These are phyloP conservation scores for Orchesella flavescens DNA, from an alignment of 2,888 invertebrate species.

Conservation along the genomic window DNA sequence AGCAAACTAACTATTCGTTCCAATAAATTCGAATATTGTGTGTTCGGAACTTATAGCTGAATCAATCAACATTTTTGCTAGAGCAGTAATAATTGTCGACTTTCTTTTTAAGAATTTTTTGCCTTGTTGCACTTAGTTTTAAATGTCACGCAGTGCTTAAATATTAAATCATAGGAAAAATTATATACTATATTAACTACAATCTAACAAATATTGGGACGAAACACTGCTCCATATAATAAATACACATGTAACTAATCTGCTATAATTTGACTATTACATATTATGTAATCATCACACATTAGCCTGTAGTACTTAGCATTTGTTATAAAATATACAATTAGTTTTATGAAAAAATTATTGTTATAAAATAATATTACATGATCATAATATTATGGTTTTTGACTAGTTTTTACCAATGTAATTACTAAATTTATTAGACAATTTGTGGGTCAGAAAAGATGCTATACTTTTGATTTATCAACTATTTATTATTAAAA, in stretches of 20 bases:
- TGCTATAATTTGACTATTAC: not conserved
- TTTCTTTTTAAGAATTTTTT: not conserved
- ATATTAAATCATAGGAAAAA: constrained; percentile 9
- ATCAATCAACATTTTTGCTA: not conserved
- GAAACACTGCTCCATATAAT: not conserved
- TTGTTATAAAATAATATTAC: not conserved
- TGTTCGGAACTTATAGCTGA: not conserved
- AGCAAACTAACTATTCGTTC: not conserved
- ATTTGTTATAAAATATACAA: not conserved
- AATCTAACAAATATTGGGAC: not conserved
- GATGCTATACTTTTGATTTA: constrained; percentile 16
- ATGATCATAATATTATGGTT: constrained; percentile 2
- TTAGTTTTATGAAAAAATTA: constrained; percentile 3
- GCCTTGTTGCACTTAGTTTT: constrained; percentile 2
- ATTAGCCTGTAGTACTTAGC: no score
- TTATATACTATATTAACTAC: not conserved
- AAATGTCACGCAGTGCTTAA: constrained; percentile 57
- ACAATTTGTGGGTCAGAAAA: constrained; percentile 28
- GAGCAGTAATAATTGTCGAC: no score
- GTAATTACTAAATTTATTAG: constrained; percentile 9
- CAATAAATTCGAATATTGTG: not conserved
- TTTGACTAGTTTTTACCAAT: constrained; percentile 25
- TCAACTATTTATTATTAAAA: not conserved
- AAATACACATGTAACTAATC: not conserved
- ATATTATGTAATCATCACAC: no score